phyloP scores from a whole-genome alignment of 2,888 invertebrate genomes.

The Petrolisthes manimaculis region DNA sequence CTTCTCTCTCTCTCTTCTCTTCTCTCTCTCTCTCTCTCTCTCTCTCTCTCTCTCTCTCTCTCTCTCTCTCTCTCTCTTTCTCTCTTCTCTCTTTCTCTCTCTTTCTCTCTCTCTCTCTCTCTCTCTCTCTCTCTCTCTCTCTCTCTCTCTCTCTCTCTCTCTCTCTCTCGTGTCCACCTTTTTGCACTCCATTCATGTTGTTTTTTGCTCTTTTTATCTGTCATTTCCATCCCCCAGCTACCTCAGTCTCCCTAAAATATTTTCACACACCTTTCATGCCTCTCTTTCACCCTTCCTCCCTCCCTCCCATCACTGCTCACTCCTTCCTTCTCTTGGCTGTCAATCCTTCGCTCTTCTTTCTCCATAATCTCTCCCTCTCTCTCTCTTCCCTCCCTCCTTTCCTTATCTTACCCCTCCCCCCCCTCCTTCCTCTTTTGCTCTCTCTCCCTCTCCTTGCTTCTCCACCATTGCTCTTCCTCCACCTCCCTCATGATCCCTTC shows the following conservation, averaged over 20 bases:
- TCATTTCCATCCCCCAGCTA: background rate
- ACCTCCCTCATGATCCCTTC: background rate
- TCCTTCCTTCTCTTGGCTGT: background rate
- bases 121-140: conserved; percentile 19
- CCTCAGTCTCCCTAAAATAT: too few species aligned
- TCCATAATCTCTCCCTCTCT: background rate
- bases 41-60: background rate
- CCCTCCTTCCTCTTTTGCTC: background rate
- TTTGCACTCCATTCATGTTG: background rate
- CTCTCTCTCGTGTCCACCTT: background rate
- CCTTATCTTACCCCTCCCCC: background rate
- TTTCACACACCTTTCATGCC: too few species aligned
- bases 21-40: background rate
- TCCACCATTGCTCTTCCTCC: background rate
- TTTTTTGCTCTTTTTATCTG: background rate
- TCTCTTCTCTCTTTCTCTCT: conserved; percentile 12
- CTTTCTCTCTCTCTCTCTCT: too few species aligned
- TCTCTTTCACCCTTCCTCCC: background rate
- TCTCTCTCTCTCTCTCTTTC: background rate
- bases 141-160: background rate
- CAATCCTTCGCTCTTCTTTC: background rate
- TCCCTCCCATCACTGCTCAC: background rate
- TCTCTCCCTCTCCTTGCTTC: background rate
- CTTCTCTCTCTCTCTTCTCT: too few species aligned
- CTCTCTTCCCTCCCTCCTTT: background rate